These are phyloP conservation scores for Onychorhynchus coronatus DNA, from an alignment of 2,113 vertebrate genomes.

Conservation along the genomic window DNA sequence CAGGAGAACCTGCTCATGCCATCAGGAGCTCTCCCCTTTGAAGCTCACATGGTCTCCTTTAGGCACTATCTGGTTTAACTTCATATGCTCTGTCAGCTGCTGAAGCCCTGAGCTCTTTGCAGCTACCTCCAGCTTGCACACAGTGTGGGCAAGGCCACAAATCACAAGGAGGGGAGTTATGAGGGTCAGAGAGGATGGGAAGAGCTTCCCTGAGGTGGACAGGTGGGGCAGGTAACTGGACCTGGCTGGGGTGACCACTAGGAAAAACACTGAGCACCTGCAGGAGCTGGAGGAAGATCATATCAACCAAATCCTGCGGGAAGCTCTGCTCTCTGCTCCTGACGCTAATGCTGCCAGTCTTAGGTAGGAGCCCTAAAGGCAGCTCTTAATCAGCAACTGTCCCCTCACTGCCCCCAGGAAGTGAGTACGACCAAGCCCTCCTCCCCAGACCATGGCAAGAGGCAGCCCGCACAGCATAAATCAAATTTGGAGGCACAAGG, in stretches of 20 bases:
- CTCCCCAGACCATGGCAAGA: background rate
- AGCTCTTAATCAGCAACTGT: background rate
- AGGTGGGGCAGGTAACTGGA: background rate
- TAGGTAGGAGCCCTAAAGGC: background rate
- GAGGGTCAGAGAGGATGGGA: background rate
- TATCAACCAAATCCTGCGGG: rapidly evolving
- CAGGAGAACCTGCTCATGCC: background rate
- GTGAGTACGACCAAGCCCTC: rapidly evolving
- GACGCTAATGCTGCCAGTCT: background rate
- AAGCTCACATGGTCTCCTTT: background rate
- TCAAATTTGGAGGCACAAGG: constrained; percentile 29
- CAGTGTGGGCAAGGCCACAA: background rate
- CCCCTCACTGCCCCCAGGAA: background rate
- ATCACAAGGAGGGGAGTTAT: background rate
- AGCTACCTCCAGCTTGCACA: background rate
- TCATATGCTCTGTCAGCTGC: background rate
- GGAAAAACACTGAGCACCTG: background rate
- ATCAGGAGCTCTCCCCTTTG: background rate
- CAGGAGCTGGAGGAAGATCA: background rate
- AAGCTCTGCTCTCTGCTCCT: background rate
- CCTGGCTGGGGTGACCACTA: background rate
- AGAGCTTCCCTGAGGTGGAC: background rate
- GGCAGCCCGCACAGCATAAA: background rate
- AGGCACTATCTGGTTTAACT: background rate
- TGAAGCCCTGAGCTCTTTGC: background rate